phyloP scores from a whole-genome alignment of 1,140 invertebrate species.

The Stegodyphus mimosarum region DNA sequence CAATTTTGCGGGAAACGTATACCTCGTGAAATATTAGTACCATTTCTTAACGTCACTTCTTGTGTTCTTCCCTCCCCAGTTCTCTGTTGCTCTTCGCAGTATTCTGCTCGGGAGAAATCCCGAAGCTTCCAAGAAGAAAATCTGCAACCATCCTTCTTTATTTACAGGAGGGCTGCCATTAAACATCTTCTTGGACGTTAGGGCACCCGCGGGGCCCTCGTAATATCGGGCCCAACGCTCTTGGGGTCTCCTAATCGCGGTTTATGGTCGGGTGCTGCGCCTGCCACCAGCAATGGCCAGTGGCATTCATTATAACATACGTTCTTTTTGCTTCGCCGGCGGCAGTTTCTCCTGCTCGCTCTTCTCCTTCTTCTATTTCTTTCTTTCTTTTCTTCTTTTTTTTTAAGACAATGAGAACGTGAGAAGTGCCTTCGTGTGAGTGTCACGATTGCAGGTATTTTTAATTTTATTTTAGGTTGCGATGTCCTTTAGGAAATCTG shows the following conservation, averaged over 20 bases:
- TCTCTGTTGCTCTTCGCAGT: not conserved
- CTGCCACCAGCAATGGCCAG: not conserved
- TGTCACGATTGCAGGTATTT: too few species aligned
- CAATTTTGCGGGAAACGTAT: not conserved
- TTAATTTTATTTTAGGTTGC: too few species aligned
- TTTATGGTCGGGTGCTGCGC: constrained; percentile 21
- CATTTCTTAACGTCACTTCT: not conserved
- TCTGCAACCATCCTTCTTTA: constrained; percentile 40
- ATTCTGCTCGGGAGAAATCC: not conserved
- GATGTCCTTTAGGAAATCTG: too few species aligned
- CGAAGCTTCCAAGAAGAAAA: not conserved
- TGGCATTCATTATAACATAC: constrained; percentile 5
- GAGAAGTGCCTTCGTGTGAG: too few species aligned
- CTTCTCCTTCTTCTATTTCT: not conserved
- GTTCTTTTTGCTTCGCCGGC: not conserved
- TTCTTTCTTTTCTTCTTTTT: not conserved
- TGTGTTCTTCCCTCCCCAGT: not conserved
- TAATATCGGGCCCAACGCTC: constrained; percentile 21
- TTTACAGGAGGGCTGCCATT: constrained; percentile 31
- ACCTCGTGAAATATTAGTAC: not conserved
- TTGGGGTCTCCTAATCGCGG: constrained; percentile 17
- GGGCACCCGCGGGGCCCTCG: constrained; percentile 33
- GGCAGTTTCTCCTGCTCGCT: not conserved
- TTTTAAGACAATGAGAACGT: not conserved
- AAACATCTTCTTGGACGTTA: constrained; percentile 31